Evolutionary conservation across 2,113 vertebrate genomes (phyloP).

Genomic region (Proteles cristata): DNA sequence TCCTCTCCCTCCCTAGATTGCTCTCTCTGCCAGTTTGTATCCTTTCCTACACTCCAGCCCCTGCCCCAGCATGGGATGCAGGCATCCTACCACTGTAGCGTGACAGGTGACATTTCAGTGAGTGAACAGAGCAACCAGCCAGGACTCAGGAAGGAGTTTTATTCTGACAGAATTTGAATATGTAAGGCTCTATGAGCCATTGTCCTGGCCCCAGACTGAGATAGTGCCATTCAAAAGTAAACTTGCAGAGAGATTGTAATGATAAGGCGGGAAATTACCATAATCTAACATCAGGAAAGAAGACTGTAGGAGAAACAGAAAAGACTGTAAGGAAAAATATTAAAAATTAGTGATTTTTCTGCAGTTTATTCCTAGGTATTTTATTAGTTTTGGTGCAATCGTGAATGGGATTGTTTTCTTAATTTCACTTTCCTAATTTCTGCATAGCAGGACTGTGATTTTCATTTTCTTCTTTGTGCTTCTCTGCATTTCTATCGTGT

Average conservation of each 20-base stretch:
- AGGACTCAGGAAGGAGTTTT: not conserved
- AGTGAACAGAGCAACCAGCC: not conserved
- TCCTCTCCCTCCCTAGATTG: not conserved
- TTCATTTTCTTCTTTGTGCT: not conserved
- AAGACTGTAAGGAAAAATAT: not conserved
- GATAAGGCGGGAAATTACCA: not conserved
- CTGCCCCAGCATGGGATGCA: not conserved
- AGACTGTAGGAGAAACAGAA: not conserved
- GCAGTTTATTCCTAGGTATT: not conserved
- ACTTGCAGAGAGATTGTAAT: not conserved
- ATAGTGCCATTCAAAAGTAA: not conserved
- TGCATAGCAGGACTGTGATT: not conserved
- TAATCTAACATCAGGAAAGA: conserved; percentile 10
- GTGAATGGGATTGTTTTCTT: not conserved
- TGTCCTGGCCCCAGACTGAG: not conserved
- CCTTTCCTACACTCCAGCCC: not conserved
- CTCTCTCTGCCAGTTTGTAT: not conserved
- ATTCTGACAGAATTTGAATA: not conserved
- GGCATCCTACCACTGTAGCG: not conserved
- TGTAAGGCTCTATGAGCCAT: not conserved
- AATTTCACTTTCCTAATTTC: not conserved
- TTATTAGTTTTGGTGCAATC: not conserved
- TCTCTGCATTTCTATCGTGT: not conserved
- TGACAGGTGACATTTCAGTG: not conserved
- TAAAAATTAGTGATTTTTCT: not conserved